Evolutionary conservation across 2,888 invertebrate species (phyloP), one percentile per base, ranked within the genome.

Genomic region (Cabera pusaria): DNA sequence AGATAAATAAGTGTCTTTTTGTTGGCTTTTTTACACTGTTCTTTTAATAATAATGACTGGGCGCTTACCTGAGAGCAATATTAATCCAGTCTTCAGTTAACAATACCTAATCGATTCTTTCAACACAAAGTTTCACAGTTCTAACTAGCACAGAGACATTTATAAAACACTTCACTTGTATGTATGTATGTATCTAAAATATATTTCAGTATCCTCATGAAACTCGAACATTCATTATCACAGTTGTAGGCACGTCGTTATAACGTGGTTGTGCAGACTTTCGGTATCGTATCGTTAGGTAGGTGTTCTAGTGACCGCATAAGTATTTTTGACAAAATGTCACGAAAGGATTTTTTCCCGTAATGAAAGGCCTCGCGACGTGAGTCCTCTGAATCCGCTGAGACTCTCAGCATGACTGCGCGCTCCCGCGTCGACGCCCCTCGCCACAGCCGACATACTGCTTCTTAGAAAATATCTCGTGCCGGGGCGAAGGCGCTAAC

Each of bases 331-430:
- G 67, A 65, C 60, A 64, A 73, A 74, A 69, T 73, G 72, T 81
- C 80, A 75, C 83, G 73, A 64, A 66, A 66, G 46, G 70, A 69
- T 82, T 80, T 86, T 84, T 80, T 80, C 67, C 72, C 74, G 79
- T 69, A 69, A 63, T 64, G 77, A 75, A 76, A 81, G 64, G 70
- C 56, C 69, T 81, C 87, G 83, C 87, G 81, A 75, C 85, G 75
- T 85, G 85, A 73, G 81, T 77, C 85, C 87, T 76, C 77, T 79
- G 75, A 63, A 79, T 81, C 76, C 75, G 85, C 85, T 78, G 87
- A 87, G 81, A 66, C 57, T 78, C 88, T 79, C 88, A 88, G 88
- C 88, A 88, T 87, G 88, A 88, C 88, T 88, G 87, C 83, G 78
- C 72, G 82, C 83, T 82, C 87, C 87, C 85, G 85, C 85, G 81